Percentiles rank a stretch among this genome's conserved stretches.
Conservation (phyloP, 2,113 vertebrate genomes). For the Lycocorax pyrrhopterus region DNA sequence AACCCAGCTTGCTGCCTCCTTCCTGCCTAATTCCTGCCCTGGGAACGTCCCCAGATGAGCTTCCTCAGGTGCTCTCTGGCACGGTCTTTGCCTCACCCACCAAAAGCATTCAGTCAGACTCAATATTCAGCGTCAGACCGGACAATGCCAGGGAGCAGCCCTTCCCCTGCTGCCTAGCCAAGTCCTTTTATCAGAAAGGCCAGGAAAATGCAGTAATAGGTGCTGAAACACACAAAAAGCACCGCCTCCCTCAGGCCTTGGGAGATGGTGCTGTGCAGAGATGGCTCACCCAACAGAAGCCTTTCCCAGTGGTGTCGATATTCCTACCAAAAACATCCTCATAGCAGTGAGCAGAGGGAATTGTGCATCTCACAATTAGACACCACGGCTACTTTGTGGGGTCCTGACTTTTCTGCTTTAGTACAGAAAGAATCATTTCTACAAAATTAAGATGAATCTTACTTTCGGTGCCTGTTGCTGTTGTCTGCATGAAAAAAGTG, state of each 20-base stretch:
- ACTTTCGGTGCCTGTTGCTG: background rate
- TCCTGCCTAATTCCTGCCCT: background rate
- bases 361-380: background rate
- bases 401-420: background rate
- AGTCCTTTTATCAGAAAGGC: background rate
- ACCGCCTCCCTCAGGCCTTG: background rate
- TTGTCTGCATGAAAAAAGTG: background rate
- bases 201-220: background rate
- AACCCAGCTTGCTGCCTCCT: background rate
- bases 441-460: background rate
- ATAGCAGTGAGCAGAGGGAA: background rate
- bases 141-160: background rate
- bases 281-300: background rate
- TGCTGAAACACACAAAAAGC: background rate
- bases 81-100: background rate
- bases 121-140: background rate
- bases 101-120: background rate
- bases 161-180: background rate
- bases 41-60: background rate
- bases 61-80: background rate
- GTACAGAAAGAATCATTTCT: background rate
- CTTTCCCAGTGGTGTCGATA: background rate
- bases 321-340: background rate
- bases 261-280: background rate
- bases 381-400: background rate